Conservation (phyloP, 2,888 invertebrate genomes). For the Volucella bombylans region DNA sequence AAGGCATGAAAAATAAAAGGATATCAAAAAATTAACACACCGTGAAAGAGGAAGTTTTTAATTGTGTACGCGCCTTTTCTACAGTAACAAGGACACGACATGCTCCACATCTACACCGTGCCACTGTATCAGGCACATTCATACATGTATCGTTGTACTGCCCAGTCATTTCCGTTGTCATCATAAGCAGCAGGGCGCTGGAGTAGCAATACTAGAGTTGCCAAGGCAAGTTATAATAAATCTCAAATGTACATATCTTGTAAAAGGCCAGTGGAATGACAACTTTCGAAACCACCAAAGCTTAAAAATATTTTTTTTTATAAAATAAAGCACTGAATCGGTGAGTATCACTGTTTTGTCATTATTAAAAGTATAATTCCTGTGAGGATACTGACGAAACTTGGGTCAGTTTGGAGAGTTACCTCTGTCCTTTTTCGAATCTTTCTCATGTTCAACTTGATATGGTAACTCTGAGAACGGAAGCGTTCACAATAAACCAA, state of each 20-base stretch:
- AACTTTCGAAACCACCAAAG: too few relatives aligned
- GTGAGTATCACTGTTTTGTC: too few relatives aligned
- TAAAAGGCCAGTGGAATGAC: too few relatives aligned
- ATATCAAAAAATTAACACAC: slow-evolving; percentile 65
- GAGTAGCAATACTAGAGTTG: slow-evolving; percentile 13
- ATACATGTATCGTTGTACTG: slow-evolving; percentile 67
- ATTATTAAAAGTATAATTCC: too few relatives aligned
- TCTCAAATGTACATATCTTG: too few relatives aligned
- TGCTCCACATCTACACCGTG: slow-evolving; percentile 64
- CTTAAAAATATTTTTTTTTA: too few relatives aligned
- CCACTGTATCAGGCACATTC: slow-evolving; percentile 44
- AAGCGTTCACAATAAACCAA: not conserved
- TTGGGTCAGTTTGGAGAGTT: too few relatives aligned
- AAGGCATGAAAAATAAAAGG: slow-evolving; percentile 13
- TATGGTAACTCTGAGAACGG: too few relatives aligned
- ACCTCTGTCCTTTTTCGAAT: too few relatives aligned
- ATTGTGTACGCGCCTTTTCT: slow-evolving; percentile 74
- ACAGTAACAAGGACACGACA: slow-evolving; percentile 73
- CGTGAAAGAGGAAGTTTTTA: slow-evolving; percentile 66
- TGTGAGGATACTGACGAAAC: too few relatives aligned
- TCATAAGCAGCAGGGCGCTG: slow-evolving; percentile 44
- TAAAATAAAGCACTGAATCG: too few relatives aligned
- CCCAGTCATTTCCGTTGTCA: slow-evolving; percentile 74
- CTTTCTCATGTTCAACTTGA: too few relatives aligned
- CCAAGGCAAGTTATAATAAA: not conserved